Evolutionary conservation across 2,113 vertebrate species (phyloP).

Genomic region (Neopipo cinnamomea): DNA sequence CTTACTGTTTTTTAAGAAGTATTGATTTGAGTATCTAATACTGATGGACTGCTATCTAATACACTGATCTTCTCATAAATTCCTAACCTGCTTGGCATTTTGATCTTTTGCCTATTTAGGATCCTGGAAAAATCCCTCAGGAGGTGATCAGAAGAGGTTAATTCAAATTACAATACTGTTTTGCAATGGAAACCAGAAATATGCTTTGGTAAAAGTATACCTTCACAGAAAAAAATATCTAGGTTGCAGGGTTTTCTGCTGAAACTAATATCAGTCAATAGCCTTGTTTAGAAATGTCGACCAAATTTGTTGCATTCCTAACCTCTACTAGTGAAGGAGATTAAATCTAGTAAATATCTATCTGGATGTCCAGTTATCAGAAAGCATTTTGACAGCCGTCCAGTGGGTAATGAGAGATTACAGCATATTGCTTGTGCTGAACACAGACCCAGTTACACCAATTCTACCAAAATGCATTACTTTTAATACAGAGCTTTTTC

Average conservation of each 20-base stretch:
- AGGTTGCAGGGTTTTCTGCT: background rate
- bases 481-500: background rate
- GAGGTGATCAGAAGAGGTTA: background rate
- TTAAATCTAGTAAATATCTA: background rate
- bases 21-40: background rate
- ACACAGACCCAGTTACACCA: background rate
- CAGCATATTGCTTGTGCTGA: background rate
- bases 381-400: background rate
- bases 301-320: background rate
- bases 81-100: background rate
- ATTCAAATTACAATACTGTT: background rate
- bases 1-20: background rate
- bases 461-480: background rate
- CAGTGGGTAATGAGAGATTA: background rate
- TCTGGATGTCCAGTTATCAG: background rate
- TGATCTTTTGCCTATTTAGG: background rate
- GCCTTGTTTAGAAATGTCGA: background rate
- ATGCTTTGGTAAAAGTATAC: background rate
- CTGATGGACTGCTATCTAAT: background rate
- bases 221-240: background rate
- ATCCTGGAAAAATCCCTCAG: background rate
- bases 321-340: background rate
- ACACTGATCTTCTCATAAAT: background rate
- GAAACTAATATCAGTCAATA: background rate
- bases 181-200: background rate